phyloP scores from a whole-genome alignment of 2,888 invertebrate genomes.

The Pasiphila rectangulata region DNA sequence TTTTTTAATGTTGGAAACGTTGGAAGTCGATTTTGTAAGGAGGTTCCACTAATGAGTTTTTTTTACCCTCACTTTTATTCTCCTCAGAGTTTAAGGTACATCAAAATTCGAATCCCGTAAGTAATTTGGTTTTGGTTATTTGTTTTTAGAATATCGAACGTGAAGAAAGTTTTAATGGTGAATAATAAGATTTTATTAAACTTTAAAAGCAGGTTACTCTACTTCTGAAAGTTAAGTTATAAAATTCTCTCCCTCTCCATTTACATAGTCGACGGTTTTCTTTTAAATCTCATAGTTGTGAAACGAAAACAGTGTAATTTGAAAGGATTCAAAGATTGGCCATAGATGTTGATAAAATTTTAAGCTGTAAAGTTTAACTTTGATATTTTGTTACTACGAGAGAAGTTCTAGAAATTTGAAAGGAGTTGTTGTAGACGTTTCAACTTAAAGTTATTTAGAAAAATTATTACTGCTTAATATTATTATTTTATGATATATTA shows the following conservation, averaged over 20 bases:
- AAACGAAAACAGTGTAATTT: not conserved
- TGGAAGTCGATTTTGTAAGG: constrained; percentile 32
- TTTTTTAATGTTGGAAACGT: constrained; percentile 38
- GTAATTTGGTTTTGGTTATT: constrained; percentile 42
- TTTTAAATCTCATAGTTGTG: not conserved
- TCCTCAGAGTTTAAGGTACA: constrained; percentile 30
- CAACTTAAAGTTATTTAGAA: no score
- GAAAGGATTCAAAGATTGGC: no score
- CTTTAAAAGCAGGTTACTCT: constrained; percentile 12
- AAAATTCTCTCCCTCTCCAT: constrained; percentile 27
- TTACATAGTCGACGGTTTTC: constrained; percentile 2
- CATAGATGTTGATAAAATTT: no score
- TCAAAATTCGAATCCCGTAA: constrained; percentile 49
- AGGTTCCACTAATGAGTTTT: constrained; percentile 43
- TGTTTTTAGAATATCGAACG: constrained; percentile 33
- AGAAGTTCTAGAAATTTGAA: no score
- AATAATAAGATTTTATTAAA: constrained; percentile 1
- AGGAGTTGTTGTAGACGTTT: no score
- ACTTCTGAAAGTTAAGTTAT: constrained; percentile 24
- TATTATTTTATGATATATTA: no score
- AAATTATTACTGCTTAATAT: no score
- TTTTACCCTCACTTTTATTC: constrained; percentile 31
- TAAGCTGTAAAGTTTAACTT: no score
- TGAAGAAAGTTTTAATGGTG: constrained; percentile 20
- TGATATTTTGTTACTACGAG: no score